Evolutionary conservation across 2,888 invertebrate species (phyloP).

Genomic region (Luperina nickerlii): DNA sequence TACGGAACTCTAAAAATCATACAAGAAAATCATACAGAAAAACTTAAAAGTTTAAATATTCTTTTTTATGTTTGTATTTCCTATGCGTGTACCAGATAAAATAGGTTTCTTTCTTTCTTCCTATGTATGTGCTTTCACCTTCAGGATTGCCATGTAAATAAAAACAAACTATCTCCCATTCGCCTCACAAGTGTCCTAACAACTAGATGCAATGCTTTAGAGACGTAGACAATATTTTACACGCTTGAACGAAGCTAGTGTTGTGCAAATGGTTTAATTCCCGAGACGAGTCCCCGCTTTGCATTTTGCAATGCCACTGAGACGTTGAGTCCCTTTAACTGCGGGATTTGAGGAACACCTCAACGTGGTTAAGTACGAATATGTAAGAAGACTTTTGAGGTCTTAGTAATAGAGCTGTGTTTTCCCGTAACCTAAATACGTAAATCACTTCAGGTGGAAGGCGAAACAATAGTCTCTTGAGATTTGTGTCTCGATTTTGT

Average conservation of each 20-base stretch:
- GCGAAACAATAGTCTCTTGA: background rate
- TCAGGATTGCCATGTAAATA: background rate
- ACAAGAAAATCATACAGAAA: background rate
- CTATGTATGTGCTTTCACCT: background rate
- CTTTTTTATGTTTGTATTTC: no score
- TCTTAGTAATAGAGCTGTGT: slow-evolving; percentile 26
- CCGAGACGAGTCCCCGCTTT: slow-evolving; percentile 15
- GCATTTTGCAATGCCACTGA: slow-evolving; percentile 30
- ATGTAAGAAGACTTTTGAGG: background rate
- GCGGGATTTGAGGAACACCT: slow-evolving; percentile 36
- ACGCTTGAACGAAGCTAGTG: slow-evolving; percentile 41
- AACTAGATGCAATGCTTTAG: slow-evolving; percentile 7
- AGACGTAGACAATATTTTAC: slow-evolving; percentile 36
- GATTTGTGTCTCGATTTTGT: background rate
- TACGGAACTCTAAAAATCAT: no score
- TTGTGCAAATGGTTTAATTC: slow-evolving; percentile 40
- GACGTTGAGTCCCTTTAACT: slow-evolving; percentile 27
- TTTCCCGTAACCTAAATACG: slow-evolving; percentile 25
- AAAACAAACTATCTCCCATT: background rate
- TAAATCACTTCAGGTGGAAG: slow-evolving; percentile 26
- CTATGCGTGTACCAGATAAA: no score
- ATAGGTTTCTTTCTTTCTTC: no score
- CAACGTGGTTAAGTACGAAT: background rate
- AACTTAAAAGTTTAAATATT: no score
- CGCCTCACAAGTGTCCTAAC: background rate